These are phyloP conservation scores for Distichodus sexfasciatus DNA, from an alignment of 2,797 vertebrate genomes.

Conservation along the genomic window DNA sequence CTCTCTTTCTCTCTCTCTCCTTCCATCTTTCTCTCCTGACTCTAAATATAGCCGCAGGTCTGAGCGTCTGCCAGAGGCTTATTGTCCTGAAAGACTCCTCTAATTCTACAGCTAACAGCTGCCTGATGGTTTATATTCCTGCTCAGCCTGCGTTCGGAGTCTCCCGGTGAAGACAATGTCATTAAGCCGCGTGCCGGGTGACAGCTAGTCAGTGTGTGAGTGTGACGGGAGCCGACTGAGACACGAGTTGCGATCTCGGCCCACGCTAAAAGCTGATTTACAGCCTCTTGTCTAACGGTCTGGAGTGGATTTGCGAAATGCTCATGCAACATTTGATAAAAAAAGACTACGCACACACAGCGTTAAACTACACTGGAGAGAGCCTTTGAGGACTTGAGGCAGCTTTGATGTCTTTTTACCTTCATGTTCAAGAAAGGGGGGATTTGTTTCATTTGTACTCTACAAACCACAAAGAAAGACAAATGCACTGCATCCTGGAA, in stretches of 20 bases:
- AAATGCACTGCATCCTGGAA: neutral
- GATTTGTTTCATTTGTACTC: too few species aligned
- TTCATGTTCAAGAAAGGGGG: too few species aligned
- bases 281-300: neutral
- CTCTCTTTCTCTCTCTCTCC: neutral
- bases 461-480: neutral
- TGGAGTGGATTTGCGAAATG: conserved; percentile 1
- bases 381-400: too few species aligned
- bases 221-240: neutral
- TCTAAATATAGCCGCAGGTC: conserved; percentile 45
- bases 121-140: conserved; percentile 47
- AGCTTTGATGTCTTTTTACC: neutral
- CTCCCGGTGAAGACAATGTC: conserved; percentile 46
- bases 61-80: conserved; percentile 44
- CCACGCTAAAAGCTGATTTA: neutral
- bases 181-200: conserved; percentile 41
- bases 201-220: conserved; percentile 14
- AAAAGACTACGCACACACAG: too few species aligned
- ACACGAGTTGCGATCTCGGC: neutral
- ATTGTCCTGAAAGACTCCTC: conserved; percentile 43
- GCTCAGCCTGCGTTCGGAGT: conserved; percentile 38
- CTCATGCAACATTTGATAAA: neutral
- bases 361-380: too few species aligned
- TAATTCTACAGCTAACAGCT: conserved; percentile 52
- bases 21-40: neutral